Conservation (phyloP, 30 jellyfish, hydroid and myxozoan species). For the Aurelia aurita complex sp. Pacific region DNA sequence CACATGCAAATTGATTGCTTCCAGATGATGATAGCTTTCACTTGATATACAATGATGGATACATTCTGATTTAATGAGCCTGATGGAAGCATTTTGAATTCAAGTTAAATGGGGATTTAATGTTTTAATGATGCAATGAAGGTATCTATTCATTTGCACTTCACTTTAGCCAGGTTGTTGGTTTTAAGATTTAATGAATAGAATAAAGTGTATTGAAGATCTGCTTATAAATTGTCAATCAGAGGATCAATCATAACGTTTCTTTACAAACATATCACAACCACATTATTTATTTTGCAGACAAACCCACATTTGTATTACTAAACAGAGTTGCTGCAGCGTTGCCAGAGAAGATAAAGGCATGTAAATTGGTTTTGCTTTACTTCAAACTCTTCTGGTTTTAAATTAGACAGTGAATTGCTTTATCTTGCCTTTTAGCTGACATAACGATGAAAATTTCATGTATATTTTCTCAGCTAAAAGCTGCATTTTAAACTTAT, state of each 20-base stretch:
- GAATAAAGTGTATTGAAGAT: too few relatives aligned
- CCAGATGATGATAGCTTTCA: constrained; percentile 55
- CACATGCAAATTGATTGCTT: neutral
- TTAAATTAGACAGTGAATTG: too few relatives aligned
- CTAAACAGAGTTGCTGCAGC: constrained; percentile 75
- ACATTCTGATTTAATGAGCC: constrained; percentile 72
- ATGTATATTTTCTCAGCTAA: too few relatives aligned
- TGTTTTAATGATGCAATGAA: too few relatives aligned
- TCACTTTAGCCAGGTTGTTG: neutral
- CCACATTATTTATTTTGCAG: constrained; percentile 27
- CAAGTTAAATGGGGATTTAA: too few relatives aligned
- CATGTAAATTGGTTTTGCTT: neutral
- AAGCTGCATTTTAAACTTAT: too few relatives aligned
- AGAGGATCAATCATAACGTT: neutral
- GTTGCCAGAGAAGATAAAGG: constrained; percentile 90
- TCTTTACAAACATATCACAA: neutral
- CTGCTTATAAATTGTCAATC: too few relatives aligned
- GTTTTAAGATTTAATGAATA: neutral
- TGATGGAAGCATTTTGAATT: constrained; percentile 34
- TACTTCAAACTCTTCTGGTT: too few relatives aligned
- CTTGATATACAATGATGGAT: constrained; percentile 43
- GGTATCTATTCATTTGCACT: too few relatives aligned
- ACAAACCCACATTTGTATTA: constrained; percentile 77
- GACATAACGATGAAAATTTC: too few relatives aligned
- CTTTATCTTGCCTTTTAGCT: too few relatives aligned